Conservation (phyloP, 2,113 vertebrate genomes). For the Ahaetulla prasina region DNA sequence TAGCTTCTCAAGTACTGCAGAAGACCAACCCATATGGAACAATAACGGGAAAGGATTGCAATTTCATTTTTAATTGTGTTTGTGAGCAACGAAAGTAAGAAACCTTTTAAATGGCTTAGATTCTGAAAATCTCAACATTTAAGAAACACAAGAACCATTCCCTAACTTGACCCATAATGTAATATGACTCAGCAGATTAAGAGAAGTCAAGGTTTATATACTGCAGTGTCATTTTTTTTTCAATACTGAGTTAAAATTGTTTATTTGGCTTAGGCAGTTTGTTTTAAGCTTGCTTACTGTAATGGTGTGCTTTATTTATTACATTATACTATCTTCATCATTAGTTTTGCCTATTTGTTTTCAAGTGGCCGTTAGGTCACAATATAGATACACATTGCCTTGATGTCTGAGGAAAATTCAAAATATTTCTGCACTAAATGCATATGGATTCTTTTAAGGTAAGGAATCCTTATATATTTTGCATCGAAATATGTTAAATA, state of each 20-base stretch:
- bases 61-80: background rate
- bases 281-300: background rate
- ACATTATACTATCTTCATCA: background rate
- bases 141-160: background rate
- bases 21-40: background rate
- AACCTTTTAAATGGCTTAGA: background rate
- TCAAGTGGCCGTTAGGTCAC: background rate
- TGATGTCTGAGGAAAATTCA: background rate
- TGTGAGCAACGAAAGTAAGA: background rate
- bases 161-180: background rate
- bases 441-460: background rate
- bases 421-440: background rate
- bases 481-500: background rate
- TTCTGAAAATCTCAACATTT: background rate
- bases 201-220: background rate
- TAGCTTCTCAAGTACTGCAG: background rate
- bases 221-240: background rate
- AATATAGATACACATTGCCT: background rate
- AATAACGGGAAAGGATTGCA: background rate
- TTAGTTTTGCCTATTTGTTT: background rate
- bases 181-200: background rate
- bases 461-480: background rate
- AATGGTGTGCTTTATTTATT: background rate
- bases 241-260: background rate
- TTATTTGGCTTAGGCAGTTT: background rate